phyloP scores from a whole-genome alignment of 2,113 vertebrate species.

The Egretta garzetta region DNA sequence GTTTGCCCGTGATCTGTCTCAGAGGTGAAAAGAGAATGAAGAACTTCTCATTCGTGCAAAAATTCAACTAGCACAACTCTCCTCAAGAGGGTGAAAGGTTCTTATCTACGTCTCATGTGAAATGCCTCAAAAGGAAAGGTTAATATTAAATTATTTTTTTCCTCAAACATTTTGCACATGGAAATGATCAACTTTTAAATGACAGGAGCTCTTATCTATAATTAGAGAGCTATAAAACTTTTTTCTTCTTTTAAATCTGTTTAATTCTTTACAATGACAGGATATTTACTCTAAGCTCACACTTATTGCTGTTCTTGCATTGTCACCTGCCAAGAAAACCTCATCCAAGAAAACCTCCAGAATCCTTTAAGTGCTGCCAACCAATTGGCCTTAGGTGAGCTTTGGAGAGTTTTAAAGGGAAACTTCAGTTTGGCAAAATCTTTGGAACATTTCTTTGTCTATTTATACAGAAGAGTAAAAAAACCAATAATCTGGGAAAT shows the following conservation, averaged over 20 bases:
- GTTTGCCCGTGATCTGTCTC: background rate
- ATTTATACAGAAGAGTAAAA: background rate
- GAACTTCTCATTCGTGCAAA: background rate
- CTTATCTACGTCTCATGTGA: background rate
- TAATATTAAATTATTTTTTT: background rate
- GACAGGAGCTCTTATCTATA: background rate
- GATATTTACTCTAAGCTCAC: background rate
- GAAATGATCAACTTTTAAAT: background rate
- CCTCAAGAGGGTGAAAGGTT: background rate
- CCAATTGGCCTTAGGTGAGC: background rate
- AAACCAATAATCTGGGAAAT: background rate
- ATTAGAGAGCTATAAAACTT: background rate
- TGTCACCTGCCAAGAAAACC: constrained; percentile 10
- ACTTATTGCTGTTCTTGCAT: background rate
- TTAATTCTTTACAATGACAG: background rate
- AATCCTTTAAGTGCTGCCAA: background rate
- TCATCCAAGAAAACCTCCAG: background rate
- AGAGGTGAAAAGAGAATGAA: background rate
- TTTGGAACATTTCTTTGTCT: background rate
- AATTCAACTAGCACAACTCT: background rate
- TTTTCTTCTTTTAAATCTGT: background rate
- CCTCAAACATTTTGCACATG: background rate
- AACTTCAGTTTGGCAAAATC: constrained; percentile 1
- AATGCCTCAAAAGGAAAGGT: background rate
- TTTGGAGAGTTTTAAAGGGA: background rate